A percentile compares a stretch with the other conserved stretches of the same genome.
Evolutionary conservation across 2,113 vertebrate genomes (phyloP).

Genomic region (Pterocles burchelli): DNA sequence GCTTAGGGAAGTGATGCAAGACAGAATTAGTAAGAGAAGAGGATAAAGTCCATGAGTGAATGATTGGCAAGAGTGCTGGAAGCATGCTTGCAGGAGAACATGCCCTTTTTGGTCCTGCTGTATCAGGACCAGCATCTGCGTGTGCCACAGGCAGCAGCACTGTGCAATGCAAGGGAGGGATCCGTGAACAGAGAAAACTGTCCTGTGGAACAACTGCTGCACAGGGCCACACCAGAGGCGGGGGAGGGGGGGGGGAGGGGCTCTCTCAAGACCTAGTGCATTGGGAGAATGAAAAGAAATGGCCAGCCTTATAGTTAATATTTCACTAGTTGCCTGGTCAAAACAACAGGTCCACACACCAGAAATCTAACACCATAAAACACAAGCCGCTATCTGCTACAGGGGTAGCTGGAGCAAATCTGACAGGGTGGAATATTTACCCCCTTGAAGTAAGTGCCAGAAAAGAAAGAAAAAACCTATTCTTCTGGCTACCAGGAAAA

Average conservation of each 20-base stretch:
- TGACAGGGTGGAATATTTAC: neutral
- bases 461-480: neutral
- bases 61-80: neutral
- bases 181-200: neutral
- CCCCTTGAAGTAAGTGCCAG: neutral
- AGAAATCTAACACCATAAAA: neutral
- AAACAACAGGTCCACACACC: neutral
- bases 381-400: neutral
- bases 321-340: neutral
- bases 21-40: neutral
- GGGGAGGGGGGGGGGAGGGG: fast-evolving
- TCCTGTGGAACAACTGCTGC: neutral
- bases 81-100: neutral
- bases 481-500: neutral
- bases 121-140: neutral
- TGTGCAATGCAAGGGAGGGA: neutral
- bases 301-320: neutral
- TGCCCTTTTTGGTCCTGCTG: neutral
- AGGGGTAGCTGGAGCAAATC: neutral
- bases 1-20: neutral
- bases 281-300: neutral
- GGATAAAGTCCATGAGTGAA: neutral
- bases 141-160: neutral
- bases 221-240: neutral
- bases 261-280: neutral